Evolutionary conservation across 1,140 invertebrate genomes (phyloP), one percentile per base, ranked within the genome.

Genomic region (Megalonaias nervosa): DNA sequence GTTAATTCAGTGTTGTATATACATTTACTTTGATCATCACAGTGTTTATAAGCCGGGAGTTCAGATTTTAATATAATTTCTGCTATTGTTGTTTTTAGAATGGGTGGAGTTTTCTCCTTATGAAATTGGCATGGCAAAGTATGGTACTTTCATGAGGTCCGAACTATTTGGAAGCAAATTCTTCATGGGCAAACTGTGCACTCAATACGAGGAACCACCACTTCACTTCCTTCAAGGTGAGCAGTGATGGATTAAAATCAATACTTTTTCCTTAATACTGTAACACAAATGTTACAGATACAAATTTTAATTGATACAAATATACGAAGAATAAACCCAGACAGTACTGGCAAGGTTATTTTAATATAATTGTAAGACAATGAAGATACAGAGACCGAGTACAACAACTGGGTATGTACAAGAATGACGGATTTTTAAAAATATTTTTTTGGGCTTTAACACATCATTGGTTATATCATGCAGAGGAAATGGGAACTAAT

Each of bases 81-180:
- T 31, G 26, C 2, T 31, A 31, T 31, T 31, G 26, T 1, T 31
- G 2, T 31, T 82, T 82, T 19, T 65, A 91, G 92, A 92, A 82
- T 92, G 92, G 92, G 86, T 92, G 72, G 92, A 92, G 76, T 92
- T 92, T 77, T 87, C 87, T 16, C 91, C 92, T 0, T 92, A 85
- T 82, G 92, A 92, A 80, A 89, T 92, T 59, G 91, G 91, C 12
- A 88, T 92, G 62, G 88, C 91, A 9, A 92, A 92, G 74, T 92
- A 92, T 85, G 92, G 91, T 12, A 89, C 90, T 58, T 92, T 90
- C 75, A 89, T 92, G 87, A 89, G 88, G 64, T 81, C 90, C 26
- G 82, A 88, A 70, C 69, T 89, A 19, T 92, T 92, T 86, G 91
- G 91, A 13, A 89, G 86, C 75, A 92, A 92, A 77, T 91, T 91